Percentiles rank a stretch among this genome's conserved stretches.
These are phyloP conservation scores for Xyliphius kryptos DNA, from an alignment of 2,113 vertebrate species.

Conservation along the genomic window DNA sequence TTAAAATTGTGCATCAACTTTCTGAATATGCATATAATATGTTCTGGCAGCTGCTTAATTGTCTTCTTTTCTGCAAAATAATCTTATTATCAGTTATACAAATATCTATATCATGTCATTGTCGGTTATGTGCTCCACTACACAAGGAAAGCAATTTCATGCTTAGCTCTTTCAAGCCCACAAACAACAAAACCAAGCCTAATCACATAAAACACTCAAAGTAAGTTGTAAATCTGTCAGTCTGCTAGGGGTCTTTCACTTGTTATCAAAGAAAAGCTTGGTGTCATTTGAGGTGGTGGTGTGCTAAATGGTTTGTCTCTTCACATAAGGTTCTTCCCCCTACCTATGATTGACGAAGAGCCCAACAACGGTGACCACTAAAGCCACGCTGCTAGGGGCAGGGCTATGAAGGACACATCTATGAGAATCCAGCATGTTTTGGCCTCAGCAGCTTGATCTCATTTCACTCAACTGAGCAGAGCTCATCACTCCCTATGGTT, in stretches of 20 bases:
- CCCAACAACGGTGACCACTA: constrained; percentile 47
- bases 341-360: constrained; percentile 56
- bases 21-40: constrained; percentile 1
- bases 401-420: constrained; percentile 61
- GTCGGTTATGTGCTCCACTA: neutral
- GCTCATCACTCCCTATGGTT: constrained; percentile 49
- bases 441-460: constrained; percentile 64
- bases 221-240: constrained; percentile 38
- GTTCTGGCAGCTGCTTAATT: constrained; percentile 10
- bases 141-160: neutral
- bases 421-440: constrained; percentile 57
- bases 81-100: constrained; percentile 19
- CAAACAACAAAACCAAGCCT: constrained; percentile 13
- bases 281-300: constrained; percentile 49
- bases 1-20: no score
- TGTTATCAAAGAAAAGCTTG: constrained; percentile 57
- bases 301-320: constrained; percentile 47
- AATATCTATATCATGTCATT: constrained; percentile 5
- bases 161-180: neutral
- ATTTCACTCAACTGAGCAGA: constrained; percentile 61
- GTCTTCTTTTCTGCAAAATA: constrained; percentile 7
- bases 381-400: constrained; percentile 44
- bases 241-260: constrained; percentile 52
- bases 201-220: constrained; percentile 25
- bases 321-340: constrained; percentile 47